These are phyloP conservation scores for Sebastes schlegelii DNA, from an alignment of 2,113 vertebrate species.

Conservation along the genomic window DNA sequence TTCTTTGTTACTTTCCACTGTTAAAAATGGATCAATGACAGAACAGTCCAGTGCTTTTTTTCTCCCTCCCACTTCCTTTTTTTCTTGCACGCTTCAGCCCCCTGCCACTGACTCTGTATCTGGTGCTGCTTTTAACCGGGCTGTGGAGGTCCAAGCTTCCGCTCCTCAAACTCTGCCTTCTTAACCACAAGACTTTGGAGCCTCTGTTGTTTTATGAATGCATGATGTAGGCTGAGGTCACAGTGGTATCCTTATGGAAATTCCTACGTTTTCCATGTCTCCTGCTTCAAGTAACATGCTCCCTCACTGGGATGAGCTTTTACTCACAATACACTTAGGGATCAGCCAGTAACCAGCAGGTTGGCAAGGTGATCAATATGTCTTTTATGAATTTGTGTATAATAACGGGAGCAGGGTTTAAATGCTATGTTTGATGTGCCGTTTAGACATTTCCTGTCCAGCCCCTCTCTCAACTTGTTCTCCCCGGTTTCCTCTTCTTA, in stretches of 20 bases:
- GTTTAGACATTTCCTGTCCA: conserved; percentile 50
- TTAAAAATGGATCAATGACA: conserved; percentile 58
- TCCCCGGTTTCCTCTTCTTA: conserved; percentile 10
- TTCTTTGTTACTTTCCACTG: conserved; percentile 53
- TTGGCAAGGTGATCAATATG: conserved; percentile 40
- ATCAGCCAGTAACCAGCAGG: conserved; percentile 46
- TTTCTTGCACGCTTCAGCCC: conserved; percentile 40
- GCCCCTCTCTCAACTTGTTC: conserved; percentile 14
- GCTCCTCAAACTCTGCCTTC: conserved; percentile 71
- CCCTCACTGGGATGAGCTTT: conserved; percentile 45
- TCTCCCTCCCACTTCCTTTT: conserved; percentile 10
- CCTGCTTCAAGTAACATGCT: conserved; percentile 32
- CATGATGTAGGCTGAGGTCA: conserved; percentile 65
- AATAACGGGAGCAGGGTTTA: conserved; percentile 64
- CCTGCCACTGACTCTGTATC: conserved; percentile 67
- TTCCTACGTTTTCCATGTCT: conserved; percentile 52
- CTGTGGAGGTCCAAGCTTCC: conserved; percentile 72
- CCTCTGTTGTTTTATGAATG: conserved; percentile 72
- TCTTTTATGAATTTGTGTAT: conserved; percentile 70
- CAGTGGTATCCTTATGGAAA: conserved; percentile 62
- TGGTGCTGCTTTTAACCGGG: conserved; percentile 82
- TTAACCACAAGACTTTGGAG: conserved; percentile 69
- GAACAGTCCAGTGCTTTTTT: conserved; percentile 18
- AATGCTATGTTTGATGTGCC: conserved; percentile 64
- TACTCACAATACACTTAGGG: conserved; percentile 36